Evolutionary conservation across 2,113 vertebrate species (phyloP), one percentile per base, ranked within the genome.

Genomic region (Stegostoma tigrinum): DNA sequence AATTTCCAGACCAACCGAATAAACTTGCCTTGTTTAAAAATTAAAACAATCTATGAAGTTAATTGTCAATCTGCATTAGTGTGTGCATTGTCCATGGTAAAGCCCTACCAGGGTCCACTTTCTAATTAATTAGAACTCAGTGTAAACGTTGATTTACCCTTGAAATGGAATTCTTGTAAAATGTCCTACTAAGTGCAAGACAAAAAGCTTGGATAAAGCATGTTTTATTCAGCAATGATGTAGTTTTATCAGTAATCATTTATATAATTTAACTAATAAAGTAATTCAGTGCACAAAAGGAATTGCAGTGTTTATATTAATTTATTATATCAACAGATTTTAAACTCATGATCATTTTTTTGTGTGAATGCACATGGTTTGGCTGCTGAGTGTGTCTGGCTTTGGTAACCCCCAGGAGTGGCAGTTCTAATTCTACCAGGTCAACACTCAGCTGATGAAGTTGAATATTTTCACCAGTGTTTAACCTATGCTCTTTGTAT

Each of bases 401-500:
- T 0, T 75, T 2, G 2, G 24, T 3, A 75, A 75, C 27, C 27
- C 30, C 8, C 30, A 34, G 8, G 8, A 34, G 72, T 75, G 30
- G 8, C 30, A 12, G 34, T 27, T 34, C 30, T 2, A 75, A 19
- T n/a, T 61, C 2, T 64, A 67, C 55, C 55, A 90, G 52, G 14
- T 91, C 17, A 19, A 34, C 30, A n/a, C 17, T 6, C 34, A 66
- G 17, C 34, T 42, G 61, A 19, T 64, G n/a, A 93, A 93, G 19
- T 67, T 66, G 19, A 19, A 67, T 38, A 93, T 66, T 66, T 24
- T 64, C 61, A 19, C 27, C 17, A 38, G 5, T 17, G 23, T 87
- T 48, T 52, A 48, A 91, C 64, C n/a, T 64, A n/a, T 91, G 30
- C 96, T 96, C 96, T 96, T 96, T 96, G 96, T 97, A 97, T 97